A percentile compares a stretch with the other conserved stretches of the same genome.
These are phyloP conservation scores for Nyctereutes procyonoides DNA, from an alignment of 2,113 vertebrate species.

Conservation along the genomic window DNA sequence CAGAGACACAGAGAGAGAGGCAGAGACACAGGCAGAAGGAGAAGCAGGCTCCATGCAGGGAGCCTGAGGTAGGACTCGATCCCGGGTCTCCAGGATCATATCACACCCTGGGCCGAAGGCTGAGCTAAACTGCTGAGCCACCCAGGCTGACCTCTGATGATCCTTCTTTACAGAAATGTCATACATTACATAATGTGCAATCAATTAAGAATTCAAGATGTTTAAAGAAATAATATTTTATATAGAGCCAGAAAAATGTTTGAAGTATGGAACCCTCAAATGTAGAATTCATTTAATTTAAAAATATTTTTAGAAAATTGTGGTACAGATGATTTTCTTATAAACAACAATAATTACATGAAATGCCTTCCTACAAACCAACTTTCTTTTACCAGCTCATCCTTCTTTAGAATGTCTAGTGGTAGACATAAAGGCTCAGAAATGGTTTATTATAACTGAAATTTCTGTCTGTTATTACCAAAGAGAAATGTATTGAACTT, in stretches of 20 bases:
- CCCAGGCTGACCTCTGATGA: neutral
- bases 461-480: conserved; percentile 79
- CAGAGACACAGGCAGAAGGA: no score
- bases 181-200: neutral
- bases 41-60: no score
- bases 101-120: no score
- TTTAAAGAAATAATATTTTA: neutral
- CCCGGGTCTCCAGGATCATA: no score
- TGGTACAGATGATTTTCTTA: conserved; percentile 21
- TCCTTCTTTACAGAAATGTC: conserved; percentile 12
- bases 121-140: no score
- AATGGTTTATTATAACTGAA: conserved; percentile 80
- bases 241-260: neutral
- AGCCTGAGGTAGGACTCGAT: no score
- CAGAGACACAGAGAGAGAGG: no score
- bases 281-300: conserved; percentile 38
- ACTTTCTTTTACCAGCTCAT: conserved; percentile 56
- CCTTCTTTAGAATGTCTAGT: conserved; percentile 68
- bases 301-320: conserved; percentile 31
- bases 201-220: conserved; percentile 3
- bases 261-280: neutral
- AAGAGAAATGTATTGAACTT: conserved; percentile 79
- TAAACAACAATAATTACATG: conserved; percentile 48
- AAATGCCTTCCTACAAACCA: conserved; percentile 55
- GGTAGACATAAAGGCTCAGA: conserved; percentile 72